Evolutionary conservation across 2,888 invertebrate species (phyloP), one percentile per base, ranked within the genome.

Genomic region (Dexiosoma caninum): DNA sequence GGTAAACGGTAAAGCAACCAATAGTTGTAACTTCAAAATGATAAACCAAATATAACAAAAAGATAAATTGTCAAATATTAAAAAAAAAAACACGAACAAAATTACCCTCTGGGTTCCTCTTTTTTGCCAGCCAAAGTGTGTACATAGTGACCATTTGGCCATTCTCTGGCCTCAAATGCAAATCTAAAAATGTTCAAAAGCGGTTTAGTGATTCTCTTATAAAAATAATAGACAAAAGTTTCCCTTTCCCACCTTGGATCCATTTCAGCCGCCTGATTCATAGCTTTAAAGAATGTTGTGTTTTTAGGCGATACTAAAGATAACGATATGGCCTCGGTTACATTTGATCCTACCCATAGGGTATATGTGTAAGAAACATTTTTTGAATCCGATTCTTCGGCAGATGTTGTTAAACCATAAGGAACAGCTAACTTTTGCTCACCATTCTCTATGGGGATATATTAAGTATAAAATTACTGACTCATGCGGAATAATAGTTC

Each of bases 91-190:
- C n/a, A n/a, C n/a, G n/a, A n/a, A n/a, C n/a, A n/a, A n/a, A 30
- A 83, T 85, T 85, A 90, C 90, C 90, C 90, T 84, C 90, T 85
- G 6, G 90, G 90, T 67, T 90, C 90, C 78, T 90, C 90, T 71
- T 89, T 90, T 82, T 90, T 90, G 74, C 89, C 90, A 49, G 90
- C 95, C 83, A 97, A 91, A 0, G 96, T 96, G 90, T 97, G 96
- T 23, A 97, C 95, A 89, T 97, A 97, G 89, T 97, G 96, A 0
- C 97, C 97, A 88, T 96, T 97, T 1, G 97, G 96, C 97, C 97
- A 97, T 87, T 96, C 95, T 84, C 95, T 94, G 0, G 96, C 95
- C 83, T 94, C 93, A 88, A 95, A 95, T 86, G 94, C 93, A 89
- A 92, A 92, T 88, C 92, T 92, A 40, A 32, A 79, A 70, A 70